phyloP scores from a whole-genome alignment of 2,888 invertebrate species.

The Pollenia labialis region DNA sequence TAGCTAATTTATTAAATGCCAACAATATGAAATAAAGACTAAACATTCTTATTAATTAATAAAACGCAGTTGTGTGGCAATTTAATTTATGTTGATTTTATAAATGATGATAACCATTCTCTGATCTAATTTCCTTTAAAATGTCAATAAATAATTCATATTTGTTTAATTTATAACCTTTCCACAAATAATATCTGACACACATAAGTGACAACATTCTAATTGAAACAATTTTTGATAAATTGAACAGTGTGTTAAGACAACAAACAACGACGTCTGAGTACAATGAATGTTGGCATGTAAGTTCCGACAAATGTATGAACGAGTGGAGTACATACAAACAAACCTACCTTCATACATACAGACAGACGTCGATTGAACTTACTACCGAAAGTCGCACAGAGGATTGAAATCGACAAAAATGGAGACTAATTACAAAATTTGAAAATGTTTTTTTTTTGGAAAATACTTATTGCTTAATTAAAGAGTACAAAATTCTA shows the following conservation, averaged over 20 bases:
- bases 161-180: slow-evolving; percentile 70
- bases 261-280: slow-evolving; percentile 48
- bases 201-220: slow-evolving; percentile 72
- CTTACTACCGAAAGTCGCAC: too few species aligned
- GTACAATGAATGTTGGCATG: slow-evolving; percentile 28
- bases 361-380: neutral
- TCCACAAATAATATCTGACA: slow-evolving; percentile 72
- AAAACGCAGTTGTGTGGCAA: neutral
- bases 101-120: slow-evolving; percentile 63
- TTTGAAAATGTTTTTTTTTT: too few species aligned
- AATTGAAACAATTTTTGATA: slow-evolving; percentile 73
- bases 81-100: slow-evolving; percentile 62
- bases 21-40: neutral
- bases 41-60: slow-evolving; percentile 57
- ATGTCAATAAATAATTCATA: slow-evolving; percentile 70
- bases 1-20: slow-evolving; percentile 7
- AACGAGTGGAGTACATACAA: neutral
- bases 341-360: neutral
- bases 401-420: too few species aligned
- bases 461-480: too few species aligned
- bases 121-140: slow-evolving; percentile 72
- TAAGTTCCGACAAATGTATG: neutral
- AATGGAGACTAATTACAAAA: too few species aligned
- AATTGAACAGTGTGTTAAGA: slow-evolving; percentile 71
- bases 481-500: too few species aligned